Evolutionary conservation across 2,113 vertebrate species (phyloP), one percentile per base, ranked within the genome.

Genomic region (Motacilla alba): DNA sequence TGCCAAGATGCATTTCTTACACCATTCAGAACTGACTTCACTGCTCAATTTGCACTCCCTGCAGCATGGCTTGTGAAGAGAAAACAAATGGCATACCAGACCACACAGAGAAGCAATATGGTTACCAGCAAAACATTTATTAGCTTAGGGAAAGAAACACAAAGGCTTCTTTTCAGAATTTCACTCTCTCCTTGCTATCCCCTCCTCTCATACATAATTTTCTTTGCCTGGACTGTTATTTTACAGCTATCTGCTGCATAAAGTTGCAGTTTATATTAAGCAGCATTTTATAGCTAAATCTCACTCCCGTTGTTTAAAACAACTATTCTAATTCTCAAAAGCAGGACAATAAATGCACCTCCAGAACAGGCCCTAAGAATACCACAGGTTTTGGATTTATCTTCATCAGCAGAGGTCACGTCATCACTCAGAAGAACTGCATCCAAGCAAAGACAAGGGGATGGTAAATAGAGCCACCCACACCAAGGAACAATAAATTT

Each of bases 41-140:
- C 72, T 70, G 83, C 85, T 95, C 93, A 78, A 4, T 88, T 92
- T 92, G 63, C 79, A 91, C 93, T 94, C 93, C 82, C 79, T 91
- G 84, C 87, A 95, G 78, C 87, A 91, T 49, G 87, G 62, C 67
- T 85, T 73, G 64, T 2, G 20, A 93, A 78, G 85, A 95, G 79
- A 90, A 96, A 95, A 95, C 88, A 95, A 95, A 95, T 91, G 94
- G 88, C 92, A 93, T 55, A 89, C 52, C 83, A 95, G 93, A 95
- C 85, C 83, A 90, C 88, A 93, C 73, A 87, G 85, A 83, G 90
- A 88, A 93, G 88, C 92, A 96, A 92, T 92, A 88, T 81, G 72
- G 93, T 89, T 96, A 93, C 88, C 83, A 96, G 92, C 4, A 3
- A 89, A 94, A 92, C 76, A 92, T 77, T 81, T 88, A 88, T 89